Base-by-base conservation (phyloP, 2,797 vertebrate species). In the Lates japonicus region DNA sequence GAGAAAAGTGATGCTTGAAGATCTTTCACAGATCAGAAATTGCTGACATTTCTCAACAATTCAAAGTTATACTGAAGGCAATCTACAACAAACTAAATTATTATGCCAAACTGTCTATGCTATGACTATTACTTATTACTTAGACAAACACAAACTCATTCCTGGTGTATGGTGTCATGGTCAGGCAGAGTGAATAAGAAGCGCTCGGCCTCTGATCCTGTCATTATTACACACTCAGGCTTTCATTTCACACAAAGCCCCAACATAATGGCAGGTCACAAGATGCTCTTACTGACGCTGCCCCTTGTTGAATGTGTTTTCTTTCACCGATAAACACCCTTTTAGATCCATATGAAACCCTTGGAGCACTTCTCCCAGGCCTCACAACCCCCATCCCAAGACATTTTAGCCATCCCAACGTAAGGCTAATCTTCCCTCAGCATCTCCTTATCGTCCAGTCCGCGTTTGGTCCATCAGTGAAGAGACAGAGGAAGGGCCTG, bases 251-350 rank as follows among this genome's bases (percentile, higher is more conserved):
- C 70, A 71, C 62, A 54, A 74, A 65, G 35, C 25, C 16, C 12
- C 13, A 2, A n/a, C 42, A 37, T 39, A 35, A 60, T 25, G 39
- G 35, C 35, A 17, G 41, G 33, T 57, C 12, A 22, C 35, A 22
- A n/a, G 63, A 67, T n/a, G 31, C 20, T 69, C 33, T 20, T 13
- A n/a, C 35, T 14, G 5, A 55, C 13, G 16, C 49, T n/a, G 65
- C 25, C 37, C 20, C 1, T 10, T n/a, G 67, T 17, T 16, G 39
- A 22, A 54, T 37, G 54, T 60, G 33, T 76, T 76, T 74, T 68
- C 48, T 25, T 29, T 54, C 41, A 19, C 37, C 44, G 70, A 85
- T 76, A 80, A 84, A 37, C 46, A 37, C 46, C 13, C 33, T 48
- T 74, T 80, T 29, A 85, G 44, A 75, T 55, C 17, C 46, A 65